Base-by-base conservation (phyloP, 2,797 vertebrate genomes). In the Dipus sagitta region DNA sequence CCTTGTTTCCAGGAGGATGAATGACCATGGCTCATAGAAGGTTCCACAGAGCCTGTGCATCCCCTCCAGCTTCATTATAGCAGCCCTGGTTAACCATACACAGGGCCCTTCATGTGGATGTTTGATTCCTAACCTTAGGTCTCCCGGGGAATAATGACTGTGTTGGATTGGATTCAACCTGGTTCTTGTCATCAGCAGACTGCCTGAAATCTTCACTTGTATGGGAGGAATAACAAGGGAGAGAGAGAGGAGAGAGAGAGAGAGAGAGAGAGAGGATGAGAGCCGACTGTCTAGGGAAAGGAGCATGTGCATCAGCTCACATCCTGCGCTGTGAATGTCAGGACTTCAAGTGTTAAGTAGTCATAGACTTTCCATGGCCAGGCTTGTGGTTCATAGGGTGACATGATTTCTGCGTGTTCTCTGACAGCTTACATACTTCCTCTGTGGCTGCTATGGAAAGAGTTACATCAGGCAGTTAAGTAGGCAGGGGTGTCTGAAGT, bases 81-180 rank as follows among this genome's bases (percentile, higher is more conserved):
- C 26, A 42, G 10, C 52, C 1, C 30, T 30, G 2, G 30, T 64
- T 62, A 20, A 11, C 58, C 4, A 0, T 0, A 15, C 32, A 0
- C 6, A 0, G 38, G 21, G 64, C 0, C 2, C 15, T 15, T 34
- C 6, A 15, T 1, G 0, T 21, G 42, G 15, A 24, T 1, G 0
- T 14, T 1, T 20, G 32, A 2, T 18, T 20, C 28, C 47, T 24
- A 52, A 52, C 47, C 3, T 21, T 23, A 30, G 7, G 32, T 14
- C 42, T 32, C 2, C 8, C 1, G 7, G 32, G 15, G 32, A 38
- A 20, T 14, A 68, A 8, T 4, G 21, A 2, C 34, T 5, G 0
- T 0, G 11, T 5, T 3, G 65, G 67, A 6, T 47, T 10, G 20
- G 47, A 70, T 11, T 65, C 65, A 11, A 38, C 2, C 2, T 0